Percentiles rank a stretch among this genome's conserved stretches.
Evolutionary conservation across 1,140 invertebrate species (phyloP).

Genomic region (Drosophila punjabiensis): DNA sequence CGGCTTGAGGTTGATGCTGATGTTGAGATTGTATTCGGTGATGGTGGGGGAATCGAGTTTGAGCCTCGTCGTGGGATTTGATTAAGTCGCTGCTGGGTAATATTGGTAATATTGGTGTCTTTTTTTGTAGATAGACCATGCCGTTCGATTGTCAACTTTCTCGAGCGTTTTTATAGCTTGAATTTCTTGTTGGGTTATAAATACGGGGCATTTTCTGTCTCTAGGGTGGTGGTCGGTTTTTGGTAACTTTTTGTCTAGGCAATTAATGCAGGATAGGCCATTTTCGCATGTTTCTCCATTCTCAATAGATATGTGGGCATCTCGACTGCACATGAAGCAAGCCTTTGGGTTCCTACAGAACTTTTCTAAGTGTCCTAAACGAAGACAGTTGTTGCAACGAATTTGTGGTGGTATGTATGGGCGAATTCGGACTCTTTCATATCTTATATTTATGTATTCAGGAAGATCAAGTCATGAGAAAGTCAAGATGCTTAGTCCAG

Average conservation of each 20-base stretch:
- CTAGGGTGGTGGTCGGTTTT: too few relatives aligned
- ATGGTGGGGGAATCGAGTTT: too few relatives aligned
- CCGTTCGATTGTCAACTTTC: too few relatives aligned
- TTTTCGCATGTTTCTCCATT: background rate
- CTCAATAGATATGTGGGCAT: background rate
- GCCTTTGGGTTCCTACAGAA: too few relatives aligned
- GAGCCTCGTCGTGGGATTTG: too few relatives aligned
- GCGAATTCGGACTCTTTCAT: conserved; percentile 1
- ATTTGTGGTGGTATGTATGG: background rate
- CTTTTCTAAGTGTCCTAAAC: background rate
- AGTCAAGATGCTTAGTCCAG: background rate
- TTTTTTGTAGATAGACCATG: too few relatives aligned
- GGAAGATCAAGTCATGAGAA: background rate
- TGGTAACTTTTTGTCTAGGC: background rate
- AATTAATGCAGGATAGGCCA: background rate
- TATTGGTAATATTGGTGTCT: too few relatives aligned
- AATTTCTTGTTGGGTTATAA: too few relatives aligned
- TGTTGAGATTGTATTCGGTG: background rate
- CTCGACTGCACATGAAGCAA: background rate
- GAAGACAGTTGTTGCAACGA: background rate
- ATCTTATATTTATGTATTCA: background rate
- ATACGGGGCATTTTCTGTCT: too few relatives aligned
- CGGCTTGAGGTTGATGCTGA: background rate
- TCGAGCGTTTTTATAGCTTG: too few relatives aligned
- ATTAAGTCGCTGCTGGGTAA: too few relatives aligned